These are phyloP conservation scores for Sarcophaga peregrina DNA, from an alignment of 1,140 invertebrate species.

Conservation along the genomic window DNA sequence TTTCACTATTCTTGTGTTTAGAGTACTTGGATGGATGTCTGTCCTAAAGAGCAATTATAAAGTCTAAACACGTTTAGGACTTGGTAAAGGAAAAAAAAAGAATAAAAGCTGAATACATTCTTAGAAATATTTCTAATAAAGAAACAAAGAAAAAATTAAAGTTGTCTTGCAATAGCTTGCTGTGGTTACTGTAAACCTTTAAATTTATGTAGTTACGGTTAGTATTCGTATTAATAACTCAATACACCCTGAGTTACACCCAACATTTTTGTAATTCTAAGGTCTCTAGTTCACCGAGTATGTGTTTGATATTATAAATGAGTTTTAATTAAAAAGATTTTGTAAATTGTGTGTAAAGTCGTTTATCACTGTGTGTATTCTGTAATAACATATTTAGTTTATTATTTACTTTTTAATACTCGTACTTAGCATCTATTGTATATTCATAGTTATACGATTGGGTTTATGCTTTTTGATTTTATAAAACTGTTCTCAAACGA, in stretches of 20 bases:
- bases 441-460: no score
- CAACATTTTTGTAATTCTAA: neutral
- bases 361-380: no score
- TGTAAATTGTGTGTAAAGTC: no score
- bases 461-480: no score
- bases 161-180: neutral
- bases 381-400: no score
- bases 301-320: no score
- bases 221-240: neutral
- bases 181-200: neutral
- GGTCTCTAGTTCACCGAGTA: neutral
- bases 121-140: neutral
- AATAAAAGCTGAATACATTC: neutral
- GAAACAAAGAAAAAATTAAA: neutral
- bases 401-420: no score
- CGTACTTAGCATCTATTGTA: no score
- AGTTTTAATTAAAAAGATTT: no score
- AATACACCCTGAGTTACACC: neutral
- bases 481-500: no score
- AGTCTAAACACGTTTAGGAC: slow-evolving; percentile 4
- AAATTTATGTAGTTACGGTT: neutral
- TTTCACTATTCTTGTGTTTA: neutral
- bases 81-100: no score
- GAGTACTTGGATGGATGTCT: neutral
- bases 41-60: neutral